phyloP scores from a whole-genome alignment of 1,140 invertebrate species.

The Drosophila eugracilis region DNA sequence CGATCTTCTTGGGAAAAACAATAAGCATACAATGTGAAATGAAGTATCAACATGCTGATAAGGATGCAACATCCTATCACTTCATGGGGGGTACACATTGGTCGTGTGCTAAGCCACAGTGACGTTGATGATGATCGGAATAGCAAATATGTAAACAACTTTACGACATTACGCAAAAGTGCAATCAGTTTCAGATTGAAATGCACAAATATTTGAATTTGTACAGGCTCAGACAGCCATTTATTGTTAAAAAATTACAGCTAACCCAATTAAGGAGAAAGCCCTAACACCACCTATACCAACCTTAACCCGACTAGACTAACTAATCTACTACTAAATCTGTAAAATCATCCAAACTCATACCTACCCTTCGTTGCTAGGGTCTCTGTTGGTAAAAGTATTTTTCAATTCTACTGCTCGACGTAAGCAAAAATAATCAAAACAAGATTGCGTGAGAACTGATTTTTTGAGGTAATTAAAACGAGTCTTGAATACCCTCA shows the following conservation, averaged over 20 bases:
- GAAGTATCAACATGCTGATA: conserved; percentile 12
- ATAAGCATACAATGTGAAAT: neutral
- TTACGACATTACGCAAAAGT: conserved; percentile 18
- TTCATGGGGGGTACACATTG: conserved; percentile 32
- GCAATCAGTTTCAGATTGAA: conserved; percentile 5
- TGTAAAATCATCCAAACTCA: neutral
- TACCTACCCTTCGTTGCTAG: conserved; percentile 12
- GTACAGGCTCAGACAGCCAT: neutral
- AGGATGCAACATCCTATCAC: conserved; percentile 43
- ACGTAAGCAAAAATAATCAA: conserved; percentile 11
- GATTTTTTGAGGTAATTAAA: neutral
- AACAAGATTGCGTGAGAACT: conserved; percentile 23
- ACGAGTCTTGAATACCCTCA: conserved; percentile 8
- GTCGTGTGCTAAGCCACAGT: neutral
- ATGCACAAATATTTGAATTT: conserved; percentile 1
- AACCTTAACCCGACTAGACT: conserved; percentile 5
- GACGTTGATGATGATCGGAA: conserved; percentile 8
- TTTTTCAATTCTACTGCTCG: conserved; percentile 3
- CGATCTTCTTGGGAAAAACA: neutral
- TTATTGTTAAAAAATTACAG: neutral
- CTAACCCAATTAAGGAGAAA: neutral
- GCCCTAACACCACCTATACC: neutral
- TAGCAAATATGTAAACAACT: conserved; percentile 60
- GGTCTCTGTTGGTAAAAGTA: conserved; percentile 4
- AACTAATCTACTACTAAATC: neutral